Evolutionary conservation across 2,797 vertebrate species (phyloP).

Genomic region (Leontocebus nigricollis): DNA sequence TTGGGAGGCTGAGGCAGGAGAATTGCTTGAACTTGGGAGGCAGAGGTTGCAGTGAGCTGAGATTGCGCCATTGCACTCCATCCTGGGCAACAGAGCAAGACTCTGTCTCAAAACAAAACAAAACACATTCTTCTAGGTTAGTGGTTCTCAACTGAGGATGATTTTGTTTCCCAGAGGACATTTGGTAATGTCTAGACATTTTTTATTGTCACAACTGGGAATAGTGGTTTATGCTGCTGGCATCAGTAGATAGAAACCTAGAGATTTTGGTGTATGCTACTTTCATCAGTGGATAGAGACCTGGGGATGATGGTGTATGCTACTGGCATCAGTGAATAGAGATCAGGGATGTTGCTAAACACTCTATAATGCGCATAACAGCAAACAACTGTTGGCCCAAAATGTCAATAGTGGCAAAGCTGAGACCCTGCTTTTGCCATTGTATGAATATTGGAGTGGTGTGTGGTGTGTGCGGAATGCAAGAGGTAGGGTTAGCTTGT

Average conservation of each 20-base stretch:
- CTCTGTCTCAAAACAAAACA: not conserved
- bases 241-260: not conserved
- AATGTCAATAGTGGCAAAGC: not conserved
- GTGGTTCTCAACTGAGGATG: not conserved
- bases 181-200: slow-evolving; percentile 20
- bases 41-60: not conserved
- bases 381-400: not conserved
- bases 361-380: not conserved
- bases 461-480: not conserved
- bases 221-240: not conserved
- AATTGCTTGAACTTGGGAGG: not conserved
- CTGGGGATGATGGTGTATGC: not conserved
- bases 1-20: not conserved
- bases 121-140: not conserved
- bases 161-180: not conserved
- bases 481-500: not conserved
- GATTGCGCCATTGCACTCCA: not conserved
- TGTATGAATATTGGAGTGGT: not conserved
- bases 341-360: not conserved
- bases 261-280: not conserved
- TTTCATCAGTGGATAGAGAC: not conserved
- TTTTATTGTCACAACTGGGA: not conserved
- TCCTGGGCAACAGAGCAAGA: not conserved
- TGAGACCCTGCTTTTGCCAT: not conserved
- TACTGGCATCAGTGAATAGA: not conserved